Evolutionary conservation across 2,113 vertebrate species (phyloP).

Genomic region (Notiomystis cincta): DNA sequence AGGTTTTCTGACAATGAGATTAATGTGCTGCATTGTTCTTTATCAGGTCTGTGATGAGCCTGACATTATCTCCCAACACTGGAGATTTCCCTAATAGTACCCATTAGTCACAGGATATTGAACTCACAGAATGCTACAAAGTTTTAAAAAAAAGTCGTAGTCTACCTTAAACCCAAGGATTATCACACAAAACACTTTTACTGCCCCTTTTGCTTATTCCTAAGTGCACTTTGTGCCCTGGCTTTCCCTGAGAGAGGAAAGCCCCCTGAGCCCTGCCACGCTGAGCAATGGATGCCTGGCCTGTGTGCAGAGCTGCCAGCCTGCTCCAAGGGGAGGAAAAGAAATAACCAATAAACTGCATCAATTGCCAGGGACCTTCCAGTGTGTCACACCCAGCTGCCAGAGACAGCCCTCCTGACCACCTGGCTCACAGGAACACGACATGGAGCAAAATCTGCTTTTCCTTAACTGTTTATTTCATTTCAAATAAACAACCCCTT

Average conservation of each 20-base stretch:
- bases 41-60: background rate
- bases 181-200: background rate
- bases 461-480: background rate
- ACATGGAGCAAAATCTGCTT: background rate
- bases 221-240: background rate
- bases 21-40: conserved; percentile 4
- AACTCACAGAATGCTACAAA: background rate
- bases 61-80: background rate
- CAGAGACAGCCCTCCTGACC: background rate
- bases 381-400: background rate
- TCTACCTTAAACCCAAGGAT: background rate
- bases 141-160: background rate
- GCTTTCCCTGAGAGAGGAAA: background rate
- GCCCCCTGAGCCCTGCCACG: background rate
- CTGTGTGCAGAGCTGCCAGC: background rate
- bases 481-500: background rate
- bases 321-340: background rate
- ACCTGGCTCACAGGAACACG: background rate
- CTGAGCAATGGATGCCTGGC: background rate
- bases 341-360: background rate
- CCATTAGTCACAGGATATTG: background rate
- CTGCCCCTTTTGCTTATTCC: background rate
- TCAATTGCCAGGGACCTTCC: background rate
- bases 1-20: background rate
- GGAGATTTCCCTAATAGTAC: background rate